Conservation (phyloP, 2,113 vertebrate genomes). For the Candoia aspera region DNA sequence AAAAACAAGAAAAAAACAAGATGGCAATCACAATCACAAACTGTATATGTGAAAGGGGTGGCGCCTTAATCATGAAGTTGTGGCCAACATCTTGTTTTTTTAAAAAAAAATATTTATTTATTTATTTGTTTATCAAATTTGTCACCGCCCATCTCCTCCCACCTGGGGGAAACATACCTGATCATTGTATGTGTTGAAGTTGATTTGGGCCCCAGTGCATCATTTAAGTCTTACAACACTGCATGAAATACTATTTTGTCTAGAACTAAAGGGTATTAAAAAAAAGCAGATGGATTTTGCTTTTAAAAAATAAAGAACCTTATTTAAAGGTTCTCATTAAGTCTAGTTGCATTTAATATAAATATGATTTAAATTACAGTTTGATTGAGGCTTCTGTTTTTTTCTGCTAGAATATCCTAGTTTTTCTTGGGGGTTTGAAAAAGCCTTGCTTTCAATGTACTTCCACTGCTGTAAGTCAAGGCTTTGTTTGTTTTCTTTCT, state of each 20-base stretch:
- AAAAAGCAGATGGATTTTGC: background rate
- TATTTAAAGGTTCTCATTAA: slow-evolving; percentile 8
- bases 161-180: too few species aligned
- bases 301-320: background rate
- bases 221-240: background rate
- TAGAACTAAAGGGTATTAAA: background rate
- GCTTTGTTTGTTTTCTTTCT: background rate
- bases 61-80: background rate
- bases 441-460: background rate
- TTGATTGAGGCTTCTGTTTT: slow-evolving; percentile 13
- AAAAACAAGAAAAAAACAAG: background rate
- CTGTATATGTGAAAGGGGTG: background rate
- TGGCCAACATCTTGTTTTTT: background rate
- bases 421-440: slow-evolving; percentile 4
- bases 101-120: background rate
- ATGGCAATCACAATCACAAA: background rate
- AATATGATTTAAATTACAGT: slow-evolving; percentile 8
- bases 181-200: background rate
- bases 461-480: background rate
- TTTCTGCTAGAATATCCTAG: accelerated
- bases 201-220: background rate
- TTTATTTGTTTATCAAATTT: too few species aligned
- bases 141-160: background rate
- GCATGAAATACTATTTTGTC: background rate
- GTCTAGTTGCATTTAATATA: background rate